Evolutionary conservation across 2,113 vertebrate genomes (phyloP).

Genomic region (Cynoglossus semilaevis): DNA sequence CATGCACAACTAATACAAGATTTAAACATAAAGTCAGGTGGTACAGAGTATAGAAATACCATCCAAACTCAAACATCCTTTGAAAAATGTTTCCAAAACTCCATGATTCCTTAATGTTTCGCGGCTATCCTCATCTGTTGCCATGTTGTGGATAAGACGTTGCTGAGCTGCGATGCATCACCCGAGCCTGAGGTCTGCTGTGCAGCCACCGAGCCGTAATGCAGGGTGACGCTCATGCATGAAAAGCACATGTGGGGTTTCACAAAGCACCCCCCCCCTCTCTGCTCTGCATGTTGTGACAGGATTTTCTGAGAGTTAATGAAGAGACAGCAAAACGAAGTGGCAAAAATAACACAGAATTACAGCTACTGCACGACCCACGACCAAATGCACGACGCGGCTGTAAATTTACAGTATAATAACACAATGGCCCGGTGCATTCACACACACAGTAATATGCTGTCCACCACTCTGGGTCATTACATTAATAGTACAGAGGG

Average conservation of each 20-base stretch:
- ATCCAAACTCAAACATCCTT: no score
- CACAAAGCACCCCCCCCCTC: neutral
- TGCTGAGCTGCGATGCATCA: slow-evolving; percentile 52
- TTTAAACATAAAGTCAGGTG: no score
- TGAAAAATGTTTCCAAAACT: no score
- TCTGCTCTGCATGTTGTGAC: neutral
- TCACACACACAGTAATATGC: slow-evolving; percentile 13
- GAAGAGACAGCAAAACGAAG: neutral
- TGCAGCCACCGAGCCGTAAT: slow-evolving; percentile 42
- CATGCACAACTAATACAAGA: no score
- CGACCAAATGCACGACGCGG: neutral
- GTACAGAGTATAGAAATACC: no score
- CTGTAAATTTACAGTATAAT: slow-evolving; percentile 4
- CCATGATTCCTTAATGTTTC: no score
- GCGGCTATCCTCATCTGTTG: no score
- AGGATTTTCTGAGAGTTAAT: slow-evolving; percentile 19
- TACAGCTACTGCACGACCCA: neutral
- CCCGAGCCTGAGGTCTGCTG: slow-evolving; percentile 42
- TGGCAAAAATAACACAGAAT: neutral
- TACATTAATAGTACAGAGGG: slow-evolving; percentile 46
- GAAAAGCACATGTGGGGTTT: slow-evolving; percentile 31
- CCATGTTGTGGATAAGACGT: slow-evolving; percentile 54
- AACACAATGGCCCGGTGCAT: slow-evolving; percentile 11
- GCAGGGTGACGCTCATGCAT: slow-evolving; percentile 36
- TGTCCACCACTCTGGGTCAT: slow-evolving; percentile 47